Evolutionary conservation across 1,140 invertebrate species (phyloP), one percentile per base, ranked within the genome.

Genomic region (Drosophila ohnishii): DNA sequence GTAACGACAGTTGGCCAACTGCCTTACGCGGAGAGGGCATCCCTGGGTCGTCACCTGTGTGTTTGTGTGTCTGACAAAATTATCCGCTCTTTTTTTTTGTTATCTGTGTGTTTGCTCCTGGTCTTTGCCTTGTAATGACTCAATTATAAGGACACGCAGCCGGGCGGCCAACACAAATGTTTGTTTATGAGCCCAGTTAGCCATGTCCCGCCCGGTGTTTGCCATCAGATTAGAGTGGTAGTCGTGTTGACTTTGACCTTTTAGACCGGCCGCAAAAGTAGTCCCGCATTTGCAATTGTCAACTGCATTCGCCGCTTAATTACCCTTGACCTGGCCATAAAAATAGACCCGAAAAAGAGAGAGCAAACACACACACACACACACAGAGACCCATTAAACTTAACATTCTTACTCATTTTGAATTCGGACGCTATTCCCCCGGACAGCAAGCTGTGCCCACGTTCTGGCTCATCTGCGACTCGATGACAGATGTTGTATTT

Each of bases 401-500:
- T 53, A 53, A 55, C 51, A 22, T 25, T 13, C 51, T 5, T 22
- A 37, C 51, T 37, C 13, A 47, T 37, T 37, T n/a, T n/a, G 0
- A 50, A 19, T 37, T 19, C 30, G 8, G 11, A 42, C n/a, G 25
- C 30, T 37, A 32, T 63, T 76, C 59, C 14, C 19, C 14, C 19
- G 88, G 85, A 35, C 93, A 96, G 93, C 93, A 93, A 76, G 92
- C 95, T 92, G 93, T 94, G 55, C 93, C 94, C 25, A 93, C 92
- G 11, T 94, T 95, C 78, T 99, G 97, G 97, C 93, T 96, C 60
- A 92, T 94, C 32, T 95, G 95, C 85, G 97, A 99, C 92, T 94
- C 94, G 56, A 93, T 98, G 65, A 96, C 96, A 71, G 98, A 99
- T 92, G 77, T 96, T 30, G 95, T 98, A 45, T 98, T 98, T 92